Conservation (phyloP, 2,888 invertebrate species). For the Aspidiotus destructor region DNA sequence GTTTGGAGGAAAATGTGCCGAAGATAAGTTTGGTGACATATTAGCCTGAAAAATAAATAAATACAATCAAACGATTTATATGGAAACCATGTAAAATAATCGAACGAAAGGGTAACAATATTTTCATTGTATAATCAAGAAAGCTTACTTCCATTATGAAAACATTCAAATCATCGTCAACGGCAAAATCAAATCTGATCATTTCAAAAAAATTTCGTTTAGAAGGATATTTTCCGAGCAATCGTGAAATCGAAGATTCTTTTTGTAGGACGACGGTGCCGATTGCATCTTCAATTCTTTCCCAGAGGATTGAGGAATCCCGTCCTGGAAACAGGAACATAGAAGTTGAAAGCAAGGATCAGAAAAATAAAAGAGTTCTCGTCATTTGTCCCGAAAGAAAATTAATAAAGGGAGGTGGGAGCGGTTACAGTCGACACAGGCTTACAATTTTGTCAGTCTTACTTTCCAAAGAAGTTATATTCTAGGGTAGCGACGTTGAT, state of each 20-base stretch:
- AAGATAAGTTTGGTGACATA: conserved; percentile 95
- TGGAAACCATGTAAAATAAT: no score
- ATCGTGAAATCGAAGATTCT: conserved; percentile 57
- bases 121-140: no score
- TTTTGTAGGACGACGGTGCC: conserved; percentile 58
- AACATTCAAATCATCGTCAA: conserved; percentile 77
- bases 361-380: no score
- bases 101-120: no score
- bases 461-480: no score
- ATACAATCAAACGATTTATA: not conserved
- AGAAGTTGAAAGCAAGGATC: conserved; percentile 7
- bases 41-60: conserved; percentile 55
- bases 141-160: conserved; percentile 75
- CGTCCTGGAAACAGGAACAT: conserved; percentile 46
- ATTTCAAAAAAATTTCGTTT: conserved; percentile 80
- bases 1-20: conserved; percentile 85
- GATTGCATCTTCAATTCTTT: conserved; percentile 68
- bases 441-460: no score
- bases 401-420: no score
- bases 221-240: conserved; percentile 48
- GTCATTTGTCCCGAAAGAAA: no score
- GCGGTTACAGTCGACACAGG: no score
- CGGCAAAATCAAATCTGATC: conserved; percentile 85
- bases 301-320: conserved; percentile 67
- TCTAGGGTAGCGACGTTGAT: no score